A percentile compares a stretch with the other conserved stretches of the same genome.
Conservation (phyloP, 1,140 invertebrate species). For the Aphelinus atriplicis region DNA sequence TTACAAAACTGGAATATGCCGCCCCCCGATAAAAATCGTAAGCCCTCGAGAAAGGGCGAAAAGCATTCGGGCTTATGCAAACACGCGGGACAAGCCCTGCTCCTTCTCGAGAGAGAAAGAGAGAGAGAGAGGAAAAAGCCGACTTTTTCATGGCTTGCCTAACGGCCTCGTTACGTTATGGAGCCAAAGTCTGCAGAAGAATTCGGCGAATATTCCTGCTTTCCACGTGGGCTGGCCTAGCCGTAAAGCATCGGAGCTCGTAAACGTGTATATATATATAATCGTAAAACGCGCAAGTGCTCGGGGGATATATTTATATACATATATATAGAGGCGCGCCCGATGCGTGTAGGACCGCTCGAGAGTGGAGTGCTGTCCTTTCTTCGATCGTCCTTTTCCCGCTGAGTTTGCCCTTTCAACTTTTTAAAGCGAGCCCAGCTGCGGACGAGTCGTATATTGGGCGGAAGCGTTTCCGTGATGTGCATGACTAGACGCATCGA, state of each 20-base stretch:
- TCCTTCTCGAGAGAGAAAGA: too few species aligned
- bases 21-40: too few species aligned
- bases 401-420: not conserved
- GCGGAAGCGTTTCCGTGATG: too few species aligned
- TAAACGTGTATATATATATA: not conserved
- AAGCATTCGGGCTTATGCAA: too few species aligned
- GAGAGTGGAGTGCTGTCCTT: not conserved
- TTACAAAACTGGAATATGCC: too few species aligned
- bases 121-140: not conserved
- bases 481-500: too few species aligned
- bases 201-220: not conserved
- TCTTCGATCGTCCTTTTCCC: not conserved
- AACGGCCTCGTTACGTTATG: too few species aligned
- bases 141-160: not conserved
- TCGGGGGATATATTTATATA: not conserved
- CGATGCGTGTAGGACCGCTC: not conserved
- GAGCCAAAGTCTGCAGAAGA: not conserved
- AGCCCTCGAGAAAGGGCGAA: too few species aligned
- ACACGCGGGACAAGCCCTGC: too few species aligned
- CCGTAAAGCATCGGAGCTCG: conserved; percentile 13
- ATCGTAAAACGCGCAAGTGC: conserved; percentile 1
- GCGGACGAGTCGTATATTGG: too few species aligned
- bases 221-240: not conserved
- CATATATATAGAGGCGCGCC: not conserved
- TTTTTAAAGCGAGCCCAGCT: not conserved